These are phyloP conservation scores for Tetranychus urticae DNA, from an alignment of 1,140 invertebrate species.

Conservation along the genomic window DNA sequence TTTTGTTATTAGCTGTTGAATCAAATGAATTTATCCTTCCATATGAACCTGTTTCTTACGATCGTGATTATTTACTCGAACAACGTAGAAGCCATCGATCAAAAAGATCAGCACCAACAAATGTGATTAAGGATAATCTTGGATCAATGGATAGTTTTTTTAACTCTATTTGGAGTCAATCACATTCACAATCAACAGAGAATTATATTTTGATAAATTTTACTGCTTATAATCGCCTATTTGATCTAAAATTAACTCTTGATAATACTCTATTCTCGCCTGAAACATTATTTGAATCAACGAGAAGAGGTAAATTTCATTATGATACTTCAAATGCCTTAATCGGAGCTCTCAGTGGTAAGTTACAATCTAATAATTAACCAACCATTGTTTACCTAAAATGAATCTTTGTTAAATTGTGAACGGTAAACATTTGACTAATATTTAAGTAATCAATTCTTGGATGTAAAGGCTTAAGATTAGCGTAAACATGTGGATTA, in stretches of 20 bases:
- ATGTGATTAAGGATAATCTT: not conserved
- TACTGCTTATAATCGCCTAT: conserved; percentile 26
- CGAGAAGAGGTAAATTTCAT: conserved; percentile 33
- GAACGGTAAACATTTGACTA: not conserved
- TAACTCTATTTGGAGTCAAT: too few relatives aligned
- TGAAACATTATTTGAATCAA: conserved; percentile 46
- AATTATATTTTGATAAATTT: conserved; percentile 13
- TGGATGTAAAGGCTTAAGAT: not conserved
- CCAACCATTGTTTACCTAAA: too few relatives aligned
- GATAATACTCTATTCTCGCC: conserved; percentile 47
- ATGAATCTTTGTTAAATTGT: too few relatives aligned
- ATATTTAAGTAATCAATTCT: too few relatives aligned
- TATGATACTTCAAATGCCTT: conserved; percentile 48
- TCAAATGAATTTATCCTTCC: conserved; percentile 27
- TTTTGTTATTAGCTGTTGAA: conserved; percentile 18
- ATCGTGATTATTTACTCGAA: conserved; percentile 21
- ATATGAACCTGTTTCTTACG: conserved; percentile 30
- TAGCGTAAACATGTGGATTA: not conserved
- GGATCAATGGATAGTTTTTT: not conserved
- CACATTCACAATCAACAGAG: conserved; percentile 7
- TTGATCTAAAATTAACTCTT: conserved; percentile 43
- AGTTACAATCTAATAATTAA: not conserved
- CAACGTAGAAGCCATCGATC: conserved; percentile 18
- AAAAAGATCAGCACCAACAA: too few relatives aligned
- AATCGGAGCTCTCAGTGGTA: conserved; percentile 32